Evolutionary conservation across 2,797 vertebrate genomes (phyloP).

Genomic region (Phaenicophaeus curvirostris): DNA sequence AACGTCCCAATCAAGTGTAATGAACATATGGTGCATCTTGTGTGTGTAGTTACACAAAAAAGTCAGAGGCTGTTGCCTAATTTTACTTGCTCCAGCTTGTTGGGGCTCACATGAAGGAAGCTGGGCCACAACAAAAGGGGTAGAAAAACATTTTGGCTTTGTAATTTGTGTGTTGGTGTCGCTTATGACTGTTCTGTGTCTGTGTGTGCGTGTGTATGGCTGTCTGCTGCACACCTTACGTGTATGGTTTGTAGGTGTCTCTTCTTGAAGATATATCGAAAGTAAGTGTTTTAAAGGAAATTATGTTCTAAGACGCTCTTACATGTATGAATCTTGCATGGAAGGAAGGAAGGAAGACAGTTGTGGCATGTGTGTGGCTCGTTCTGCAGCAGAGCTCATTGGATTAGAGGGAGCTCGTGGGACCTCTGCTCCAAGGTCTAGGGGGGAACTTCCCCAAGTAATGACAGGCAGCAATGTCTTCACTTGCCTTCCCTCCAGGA

Average conservation of each 20-base stretch:
- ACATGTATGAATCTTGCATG: not conserved
- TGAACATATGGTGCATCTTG: not conserved
- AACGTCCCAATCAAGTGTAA: fast-evolving
- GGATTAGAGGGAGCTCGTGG: not conserved
- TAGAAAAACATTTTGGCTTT: not conserved
- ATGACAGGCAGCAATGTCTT: not conserved
- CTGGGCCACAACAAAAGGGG: not conserved
- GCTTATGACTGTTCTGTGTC: not conserved
- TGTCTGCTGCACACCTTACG: not conserved
- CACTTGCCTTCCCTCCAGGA: not conserved
- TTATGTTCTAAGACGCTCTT: too few relatives aligned
- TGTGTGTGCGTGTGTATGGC: too few relatives aligned
- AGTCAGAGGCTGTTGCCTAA: not conserved
- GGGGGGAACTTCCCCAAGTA: not conserved
- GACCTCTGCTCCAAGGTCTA: not conserved
- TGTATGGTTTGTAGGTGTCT: not conserved
- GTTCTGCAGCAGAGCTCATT: fast-evolving
- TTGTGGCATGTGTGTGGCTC: fast-evolving
- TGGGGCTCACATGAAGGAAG: not conserved
- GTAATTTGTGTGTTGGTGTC: not conserved
- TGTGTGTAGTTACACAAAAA: not conserved
- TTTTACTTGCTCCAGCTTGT: not conserved
- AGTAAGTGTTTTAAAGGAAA: not conserved
- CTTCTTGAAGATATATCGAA: not conserved
- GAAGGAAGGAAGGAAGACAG: not conserved